phyloP scores from a whole-genome alignment of 2,888 invertebrate genomes.

The Scrobipalpa costella region DNA sequence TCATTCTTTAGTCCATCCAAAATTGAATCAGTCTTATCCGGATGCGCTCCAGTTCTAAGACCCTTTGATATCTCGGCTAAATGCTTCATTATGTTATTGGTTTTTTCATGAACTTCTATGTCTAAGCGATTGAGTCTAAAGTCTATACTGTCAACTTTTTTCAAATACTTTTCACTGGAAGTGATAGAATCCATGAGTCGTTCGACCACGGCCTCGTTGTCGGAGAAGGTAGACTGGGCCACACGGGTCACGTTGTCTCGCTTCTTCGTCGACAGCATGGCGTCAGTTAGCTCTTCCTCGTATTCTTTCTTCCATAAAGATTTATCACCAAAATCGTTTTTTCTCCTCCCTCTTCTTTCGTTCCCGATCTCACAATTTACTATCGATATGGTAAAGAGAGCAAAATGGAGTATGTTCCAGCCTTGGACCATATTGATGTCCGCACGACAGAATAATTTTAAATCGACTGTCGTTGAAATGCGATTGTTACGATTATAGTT shows the following conservation, averaged over 20 bases:
- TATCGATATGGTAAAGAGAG: conserved; percentile 42
- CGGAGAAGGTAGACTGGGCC: conserved; percentile 45
- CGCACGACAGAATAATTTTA: conserved; percentile 40
- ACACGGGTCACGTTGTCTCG: conserved; percentile 57
- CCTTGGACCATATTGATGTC: conserved; percentile 55
- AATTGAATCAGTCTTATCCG: conserved; percentile 45
- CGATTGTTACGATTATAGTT: conserved; percentile 41
- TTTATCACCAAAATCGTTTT: conserved; percentile 53
- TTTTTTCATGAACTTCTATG: conserved; percentile 72
- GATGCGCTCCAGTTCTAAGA: background rate
- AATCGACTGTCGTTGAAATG: conserved; percentile 46
- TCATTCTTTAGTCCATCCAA: conserved; percentile 53
- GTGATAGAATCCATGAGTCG: conserved; percentile 69
- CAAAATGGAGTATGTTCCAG: conserved; percentile 40
- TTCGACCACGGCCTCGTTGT: conserved; percentile 67
- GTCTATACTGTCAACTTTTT: conserved; percentile 72
- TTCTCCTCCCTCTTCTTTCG: conserved; percentile 47
- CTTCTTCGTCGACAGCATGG: conserved; percentile 54
- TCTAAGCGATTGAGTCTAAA: conserved; percentile 69
- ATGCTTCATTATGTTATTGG: conserved; percentile 62
- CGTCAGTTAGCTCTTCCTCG: conserved; percentile 66
- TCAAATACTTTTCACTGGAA: conserved; percentile 70
- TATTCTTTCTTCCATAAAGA: conserved; percentile 71
- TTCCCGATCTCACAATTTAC: conserved; percentile 43
- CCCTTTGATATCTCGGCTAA: conserved; percentile 36